Base-by-base conservation (phyloP, 2,888 invertebrate genomes). In the Lasioglossum malachurum region DNA sequence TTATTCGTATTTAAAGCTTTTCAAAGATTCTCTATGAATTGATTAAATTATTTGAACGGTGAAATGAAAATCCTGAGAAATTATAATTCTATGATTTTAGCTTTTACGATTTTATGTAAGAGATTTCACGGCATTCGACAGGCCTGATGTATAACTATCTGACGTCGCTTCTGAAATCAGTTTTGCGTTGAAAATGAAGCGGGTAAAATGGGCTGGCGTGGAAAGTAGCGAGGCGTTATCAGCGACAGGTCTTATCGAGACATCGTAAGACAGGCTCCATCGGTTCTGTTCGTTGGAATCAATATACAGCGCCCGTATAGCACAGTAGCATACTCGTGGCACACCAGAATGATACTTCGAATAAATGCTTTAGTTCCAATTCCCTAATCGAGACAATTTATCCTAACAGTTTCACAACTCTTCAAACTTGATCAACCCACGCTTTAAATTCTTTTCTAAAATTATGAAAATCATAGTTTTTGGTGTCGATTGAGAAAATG, bases 211-310 rank as follows among this genome's bases (percentile, higher is more conserved):
- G 71, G n/a, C 27, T 84, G 64, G 35, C 38, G 19, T 60, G 75
- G 4, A 64, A 82, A 82, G 82, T 64, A 78, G 75, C 10, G 75
- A 78, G 38, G 71, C 71, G 84, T 83, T 84, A 84, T 84, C 83
- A 78, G 78, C 64, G 75, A 78, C 64, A 78, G 78, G 78, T 78
- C 53, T 83, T 84, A 83, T 84, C 84, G 83, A 78, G 83, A 84
- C 75, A 64, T 64, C 60, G 75, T 83, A 84, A 84, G 78, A 75
- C 83, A 83, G 75, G 78, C 78, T 84, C 78, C 75, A 84, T 84
- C 78, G 84, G 78, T 83, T 84, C 78, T 67, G 75, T 73, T 44
- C 74, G 35, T 83, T 41, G 75, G 23, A 85, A 85, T 84, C 83
- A 83, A 83, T 83, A 84, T 83, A 67, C 84, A 75, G 75, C 82